Evolutionary conservation across 2,888 invertebrate genomes (phyloP), one percentile per base, ranked within the genome.

Genomic region (Acanthosoma haemorrhoidale): DNA sequence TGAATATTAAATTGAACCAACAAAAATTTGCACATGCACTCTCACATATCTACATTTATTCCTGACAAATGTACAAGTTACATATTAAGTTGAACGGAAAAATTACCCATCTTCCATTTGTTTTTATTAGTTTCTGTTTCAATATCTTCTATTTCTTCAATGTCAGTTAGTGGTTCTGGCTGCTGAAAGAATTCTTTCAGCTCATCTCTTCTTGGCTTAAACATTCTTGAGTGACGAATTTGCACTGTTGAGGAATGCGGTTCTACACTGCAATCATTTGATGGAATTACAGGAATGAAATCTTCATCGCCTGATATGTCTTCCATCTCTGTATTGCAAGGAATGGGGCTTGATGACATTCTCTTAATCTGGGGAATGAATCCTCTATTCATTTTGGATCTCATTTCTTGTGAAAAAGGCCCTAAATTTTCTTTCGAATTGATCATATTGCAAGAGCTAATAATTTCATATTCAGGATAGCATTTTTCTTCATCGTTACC

Each of bases 141-240:
- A 5, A 25, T 51, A 25, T 41, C 9, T 11, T 64, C 64, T 39
- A 72, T n/a, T 41, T 84, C 85, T 77, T 86, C 85, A 64, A 82
- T 78, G 76, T 86, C 86, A 4, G 86, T 85, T 63, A 80, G 77
- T 29, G 78, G 78, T 68, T 84, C 83, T 31, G 78, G 77, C 16
- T 75, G 76, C 68, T 79, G 80, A 60, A 79, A 78, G 72, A 81
- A 79, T 59, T 82, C 82, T 77, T 84, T 85, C 9, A 84, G 78
- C 76, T 84, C 83, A 75, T 81, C 77, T 69, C 80, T 80, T 75
- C 84, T 84, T 3, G 79, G 73, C 77, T 83, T 80, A 71, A 83
- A 81, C 67, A 80, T 79, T 64, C 80, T 80, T 11, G 78, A 79
- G 67, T 79, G 79, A 75, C 80, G 81, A 51, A 81, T 81, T 71